Evolutionary conservation across 2,797 vertebrate genomes (phyloP), one percentile per base, ranked within the genome.

Genomic region (Loris lydekkerianus): DNA sequence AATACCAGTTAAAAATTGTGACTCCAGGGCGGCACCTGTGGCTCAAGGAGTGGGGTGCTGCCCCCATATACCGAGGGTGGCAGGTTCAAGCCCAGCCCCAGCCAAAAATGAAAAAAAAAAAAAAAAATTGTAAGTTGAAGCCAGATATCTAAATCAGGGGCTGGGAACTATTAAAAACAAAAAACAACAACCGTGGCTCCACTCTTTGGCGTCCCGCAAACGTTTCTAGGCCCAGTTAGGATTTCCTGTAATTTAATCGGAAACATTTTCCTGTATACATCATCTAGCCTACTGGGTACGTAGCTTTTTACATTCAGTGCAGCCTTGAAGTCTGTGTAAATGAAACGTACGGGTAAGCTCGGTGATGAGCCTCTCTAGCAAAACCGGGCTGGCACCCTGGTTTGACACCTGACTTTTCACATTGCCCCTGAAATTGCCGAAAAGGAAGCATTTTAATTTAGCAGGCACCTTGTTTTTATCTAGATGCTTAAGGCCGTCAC

Each of bases 381-480:
- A 77, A 81, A 25, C 31, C 17, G 31, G 56, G 61, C 49, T 31
- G 27, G 49, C 25, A 3, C 11, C 7, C 5, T 37, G 49, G 31
- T 49, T 73, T 65, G 69, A 88, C 56, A 49, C 63, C 82, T 92
- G 80, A 49, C 21, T 86, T 92, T 78, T 70, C 58, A 23, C 10
- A 18, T 61, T 29, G 37, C 20, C 58, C 34, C 40, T 89, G 61
- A 83, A 80, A 78, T 40, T 11, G 25, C 69, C 0, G 11, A 56
- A 56, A 86, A 72, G 29, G 37, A 78, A 86, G 69, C 29, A 13
- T 80, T 96, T 76, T n/a, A 60, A 87, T 53, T 75, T 63, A 91
- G 37, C 4, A 70, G 61, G 40, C 73, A 43, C 27, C 61, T 86
- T 95, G 56, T 89, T 78, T 53, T 67, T 83, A 56, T 53, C 17